Evolutionary conservation across 2,113 vertebrate genomes (phyloP).

Genomic region (Phaethon lepturus): DNA sequence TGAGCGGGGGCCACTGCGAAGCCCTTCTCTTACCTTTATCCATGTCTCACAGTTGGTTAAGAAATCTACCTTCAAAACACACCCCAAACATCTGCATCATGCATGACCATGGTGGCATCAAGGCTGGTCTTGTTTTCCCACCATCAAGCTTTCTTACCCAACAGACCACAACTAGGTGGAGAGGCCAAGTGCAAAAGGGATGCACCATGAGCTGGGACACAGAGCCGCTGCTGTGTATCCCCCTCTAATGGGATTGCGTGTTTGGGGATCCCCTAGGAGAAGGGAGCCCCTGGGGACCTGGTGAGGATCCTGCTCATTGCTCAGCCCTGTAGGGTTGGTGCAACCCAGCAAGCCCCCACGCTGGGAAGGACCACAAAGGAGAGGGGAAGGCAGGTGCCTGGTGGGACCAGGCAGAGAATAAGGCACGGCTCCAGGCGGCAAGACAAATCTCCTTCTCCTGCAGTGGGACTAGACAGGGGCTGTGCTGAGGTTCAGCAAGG

Average conservation of each 20-base stretch:
- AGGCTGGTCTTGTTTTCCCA: neutral
- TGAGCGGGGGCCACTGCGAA: neutral
- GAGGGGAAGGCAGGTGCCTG: neutral
- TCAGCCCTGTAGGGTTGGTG: neutral
- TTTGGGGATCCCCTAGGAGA: neutral
- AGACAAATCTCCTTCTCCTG: neutral
- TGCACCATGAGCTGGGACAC: neutral
- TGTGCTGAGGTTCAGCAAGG: neutral
- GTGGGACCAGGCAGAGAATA: neutral
- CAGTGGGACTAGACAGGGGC: neutral
- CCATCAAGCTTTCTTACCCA: neutral
- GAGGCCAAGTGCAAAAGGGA: neutral
- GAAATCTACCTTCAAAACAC: neutral
- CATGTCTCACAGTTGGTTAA: neutral
- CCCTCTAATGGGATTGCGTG: fast-evolving
- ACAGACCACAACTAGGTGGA: neutral
- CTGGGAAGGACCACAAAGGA: neutral
- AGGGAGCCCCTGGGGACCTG: neutral
- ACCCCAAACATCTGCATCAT: neutral
- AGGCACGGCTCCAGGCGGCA: neutral
- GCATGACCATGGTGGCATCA: neutral
- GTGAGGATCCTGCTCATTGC: neutral
- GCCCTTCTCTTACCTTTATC: neutral
- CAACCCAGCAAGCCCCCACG: neutral
- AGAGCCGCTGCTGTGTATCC: neutral